Percentiles rank a stretch among this genome's conserved stretches.
phyloP scores from a whole-genome alignment of 2,113 vertebrate species.

The Lates calcarifer region DNA sequence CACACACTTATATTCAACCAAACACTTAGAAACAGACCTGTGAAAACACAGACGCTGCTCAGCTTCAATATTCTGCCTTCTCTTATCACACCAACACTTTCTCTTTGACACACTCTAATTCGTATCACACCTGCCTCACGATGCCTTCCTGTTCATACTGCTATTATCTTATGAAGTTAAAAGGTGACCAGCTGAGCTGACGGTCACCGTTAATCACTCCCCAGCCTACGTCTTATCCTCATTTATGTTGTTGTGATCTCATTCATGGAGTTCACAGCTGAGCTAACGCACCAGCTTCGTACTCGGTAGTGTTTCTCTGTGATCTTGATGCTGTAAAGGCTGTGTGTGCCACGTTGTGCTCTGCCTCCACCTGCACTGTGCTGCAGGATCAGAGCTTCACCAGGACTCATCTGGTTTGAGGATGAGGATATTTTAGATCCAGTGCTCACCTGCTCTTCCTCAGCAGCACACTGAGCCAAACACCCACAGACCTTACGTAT shows the following conservation, averaged over 20 bases:
- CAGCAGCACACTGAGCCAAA: slow-evolving; percentile 29
- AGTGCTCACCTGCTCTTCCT: background rate
- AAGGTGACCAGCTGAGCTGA: background rate
- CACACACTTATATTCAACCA: slow-evolving; percentile 29
- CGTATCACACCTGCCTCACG: background rate
- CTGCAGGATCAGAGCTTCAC: slow-evolving; percentile 26
- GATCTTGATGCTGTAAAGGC: background rate
- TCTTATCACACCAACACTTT: background rate
- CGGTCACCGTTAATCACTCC: background rate
- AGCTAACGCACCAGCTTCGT: background rate
- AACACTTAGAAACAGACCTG: slow-evolving; percentile 7
- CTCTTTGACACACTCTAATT: too few species aligned
- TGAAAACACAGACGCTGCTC: background rate
- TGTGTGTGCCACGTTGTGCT: slow-evolving; percentile 9
- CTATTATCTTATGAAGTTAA: background rate
- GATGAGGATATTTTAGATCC: slow-evolving; percentile 6
- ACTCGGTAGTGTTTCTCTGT: background rate
- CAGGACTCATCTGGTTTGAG: slow-evolving; percentile 40
- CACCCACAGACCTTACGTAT: slow-evolving; percentile 28
- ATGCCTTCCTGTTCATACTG: background rate
- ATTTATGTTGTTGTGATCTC: slow-evolving; percentile 8
- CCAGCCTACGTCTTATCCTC: background rate
- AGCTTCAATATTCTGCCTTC: background rate
- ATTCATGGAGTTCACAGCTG: slow-evolving; percentile 12
- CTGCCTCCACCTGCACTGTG: slow-evolving; percentile 16